phyloP scores from a whole-genome alignment of 2,113 vertebrate species.

The Epinephelus lanceolatus region DNA sequence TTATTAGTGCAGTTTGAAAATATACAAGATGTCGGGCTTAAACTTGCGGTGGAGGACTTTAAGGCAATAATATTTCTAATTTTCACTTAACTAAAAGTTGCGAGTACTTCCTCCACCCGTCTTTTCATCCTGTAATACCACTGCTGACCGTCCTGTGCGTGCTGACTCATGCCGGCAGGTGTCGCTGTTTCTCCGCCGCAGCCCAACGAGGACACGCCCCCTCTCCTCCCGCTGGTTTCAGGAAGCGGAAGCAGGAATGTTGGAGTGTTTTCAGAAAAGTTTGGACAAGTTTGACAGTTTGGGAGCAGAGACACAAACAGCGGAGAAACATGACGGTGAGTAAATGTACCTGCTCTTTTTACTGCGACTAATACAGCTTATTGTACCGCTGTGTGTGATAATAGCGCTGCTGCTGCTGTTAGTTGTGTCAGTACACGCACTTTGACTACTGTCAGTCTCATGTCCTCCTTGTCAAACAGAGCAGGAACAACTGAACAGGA shows the following conservation, averaged over 20 bases:
- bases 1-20: too few species aligned
- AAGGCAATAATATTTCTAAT: too few species aligned
- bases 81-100: neutral
- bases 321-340: slow-evolving; percentile 69
- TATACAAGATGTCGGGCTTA: too few species aligned
- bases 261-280: slow-evolving; percentile 72
- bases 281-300: slow-evolving; percentile 65
- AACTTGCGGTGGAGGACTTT: neutral
- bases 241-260: slow-evolving; percentile 83
- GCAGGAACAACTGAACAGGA: slow-evolving; percentile 36
- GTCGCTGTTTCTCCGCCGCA: slow-evolving; percentile 23
- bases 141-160: neutral
- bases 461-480: slow-evolving; percentile 32
- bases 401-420: neutral
- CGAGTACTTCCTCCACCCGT: neutral
- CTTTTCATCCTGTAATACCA: too few species aligned
- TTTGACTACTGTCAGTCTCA: slow-evolving; percentile 42
- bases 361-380: accelerated
- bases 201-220: slow-evolving; percentile 41
- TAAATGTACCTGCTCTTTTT: neutral
- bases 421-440: neutral
- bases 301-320: slow-evolving; percentile 18
- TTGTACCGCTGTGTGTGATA: neutral
- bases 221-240: slow-evolving; percentile 54
- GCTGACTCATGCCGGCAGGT: slow-evolving; percentile 3